A percentile compares a stretch with the other conserved stretches of the same genome.
Evolutionary conservation across 2,888 invertebrate genomes (phyloP).

Genomic region (Tubiluchus corallicola): DNA sequence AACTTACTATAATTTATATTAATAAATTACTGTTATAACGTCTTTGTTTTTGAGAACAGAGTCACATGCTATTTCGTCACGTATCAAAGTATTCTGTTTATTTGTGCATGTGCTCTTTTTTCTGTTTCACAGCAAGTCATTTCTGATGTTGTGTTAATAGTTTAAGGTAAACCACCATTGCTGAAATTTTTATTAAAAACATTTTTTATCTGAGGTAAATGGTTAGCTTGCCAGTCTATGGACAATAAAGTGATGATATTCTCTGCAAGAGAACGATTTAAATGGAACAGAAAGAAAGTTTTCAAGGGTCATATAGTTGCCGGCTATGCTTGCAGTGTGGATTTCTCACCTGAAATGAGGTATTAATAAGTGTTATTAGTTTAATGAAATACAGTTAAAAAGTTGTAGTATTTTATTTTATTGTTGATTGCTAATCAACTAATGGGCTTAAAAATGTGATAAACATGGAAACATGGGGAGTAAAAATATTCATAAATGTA

Average conservation of each 20-base stretch:
- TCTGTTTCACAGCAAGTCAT: neutral
- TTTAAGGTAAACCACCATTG: neutral
- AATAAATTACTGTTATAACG: no score
- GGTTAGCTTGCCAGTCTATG: constrained; percentile 98
- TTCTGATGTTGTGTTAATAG: neutral
- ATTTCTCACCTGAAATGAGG: constrained; percentile 98
- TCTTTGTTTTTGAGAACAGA: constrained; percentile 4
- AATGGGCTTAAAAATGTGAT: no score
- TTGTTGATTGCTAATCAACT: no score
- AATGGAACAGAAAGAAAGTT: constrained; percentile 91
- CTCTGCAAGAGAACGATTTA: constrained; percentile 88
- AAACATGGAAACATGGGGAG: no score
- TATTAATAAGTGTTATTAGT: no score
- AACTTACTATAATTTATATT: no score
- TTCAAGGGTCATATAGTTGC: constrained; percentile 99
- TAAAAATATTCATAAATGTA: no score
- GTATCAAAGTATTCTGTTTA: constrained; percentile 1
- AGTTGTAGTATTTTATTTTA: no score
- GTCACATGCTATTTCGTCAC: constrained; percentile 6
- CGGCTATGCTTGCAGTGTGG: constrained; percentile 89
- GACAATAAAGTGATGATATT: constrained; percentile 97
- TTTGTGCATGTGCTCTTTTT: no score
- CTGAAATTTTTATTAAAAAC: neutral
- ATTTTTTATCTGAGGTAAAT: constrained; percentile 48
- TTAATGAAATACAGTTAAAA: no score